Evolutionary conservation across 2,888 invertebrate genomes (phyloP).

Genomic region (Nomada hirtipes): DNA sequence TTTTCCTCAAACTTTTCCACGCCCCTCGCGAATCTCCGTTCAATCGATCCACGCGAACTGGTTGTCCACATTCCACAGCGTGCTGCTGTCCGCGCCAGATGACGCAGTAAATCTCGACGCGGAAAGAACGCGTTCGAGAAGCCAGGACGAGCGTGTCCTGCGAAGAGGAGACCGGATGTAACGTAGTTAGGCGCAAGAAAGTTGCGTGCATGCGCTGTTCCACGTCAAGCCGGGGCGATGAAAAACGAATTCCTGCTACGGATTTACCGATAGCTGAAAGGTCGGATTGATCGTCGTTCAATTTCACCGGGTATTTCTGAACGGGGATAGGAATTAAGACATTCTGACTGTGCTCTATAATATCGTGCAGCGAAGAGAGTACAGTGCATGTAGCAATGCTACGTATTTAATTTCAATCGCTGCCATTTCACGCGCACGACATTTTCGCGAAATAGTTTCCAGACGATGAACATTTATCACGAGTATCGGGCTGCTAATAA

Average conservation of each 20-base stretch:
- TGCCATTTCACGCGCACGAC: too few relatives aligned
- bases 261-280: slow-evolving; percentile 17
- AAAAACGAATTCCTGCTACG: slow-evolving; percentile 36
- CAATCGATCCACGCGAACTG: slow-evolving; percentile 35
- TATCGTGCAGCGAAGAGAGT: too few relatives aligned
- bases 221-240: slow-evolving; percentile 11
- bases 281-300: slow-evolving; percentile 14
- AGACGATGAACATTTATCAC: too few relatives aligned
- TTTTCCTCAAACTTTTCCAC: slow-evolving; percentile 13
- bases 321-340: slow-evolving; percentile 3
- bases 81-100: slow-evolving; percentile 66
- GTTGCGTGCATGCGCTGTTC: slow-evolving; percentile 28
- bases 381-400: too few relatives aligned
- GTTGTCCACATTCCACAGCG: slow-evolving; percentile 67
- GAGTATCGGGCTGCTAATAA: too few relatives aligned
- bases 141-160: slow-evolving; percentile 49
- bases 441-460: too few relatives aligned
- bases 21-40: slow-evolving; percentile 27
- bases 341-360: too few relatives aligned
- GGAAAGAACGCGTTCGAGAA: slow-evolving; percentile 72
- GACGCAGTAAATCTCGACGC: slow-evolving; percentile 75
- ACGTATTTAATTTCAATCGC: too few relatives aligned
- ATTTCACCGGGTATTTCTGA: not conserved
- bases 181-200: slow-evolving; percentile 65
- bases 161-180: slow-evolving; percentile 66